Base-by-base conservation (phyloP, 1,140 invertebrate species). In the Leptinotarsa defecta region DNA sequence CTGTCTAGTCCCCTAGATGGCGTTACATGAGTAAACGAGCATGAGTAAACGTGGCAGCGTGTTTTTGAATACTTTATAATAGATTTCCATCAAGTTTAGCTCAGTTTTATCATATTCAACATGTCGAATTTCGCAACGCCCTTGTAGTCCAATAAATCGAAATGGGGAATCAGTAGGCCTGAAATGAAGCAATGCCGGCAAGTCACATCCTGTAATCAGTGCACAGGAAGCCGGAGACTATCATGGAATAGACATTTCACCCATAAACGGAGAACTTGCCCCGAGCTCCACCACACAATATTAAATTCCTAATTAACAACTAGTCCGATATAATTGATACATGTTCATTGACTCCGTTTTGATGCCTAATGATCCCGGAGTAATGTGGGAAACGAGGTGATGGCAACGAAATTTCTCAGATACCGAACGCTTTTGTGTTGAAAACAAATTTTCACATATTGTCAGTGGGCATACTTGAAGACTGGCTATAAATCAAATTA, bases 321-420 rank as follows among this genome's bases (percentile, higher is more conserved):
- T 48, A 69, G 68, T 69, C 27, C 20, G 15, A 49, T 69, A 69
- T 69, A 69, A 69, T 69, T 69, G 68, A 69, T 69, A 49, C 11
- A 20, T 27, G 68, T 48, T 49, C 5, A 48, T 48, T 72, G 27
- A 69, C n/a, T 69, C 34, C 17, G 17, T n/a, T 69, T 4, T 69
- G 11, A 48, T 15, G 64, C 15, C 52, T 19, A 57, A 57, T 15
- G 15, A 19, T 17, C n/a, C 15, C 6, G 4, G 13, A 3, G 15
- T 19, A n/a, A 19, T 57, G 52, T 57, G 17, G 20, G 27, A 65
- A 65, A 65, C 11, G 13, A 80, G 63, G 77, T 77, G 78, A 77
- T 6, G 64, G 63, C 11, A n/a, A n/a, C 13, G 52, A 15, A 4
- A 57, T 34, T 34, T 34, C 34, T 34, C 34, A 43, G 8, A 43